A percentile compares a stretch with the other conserved stretches of the same genome.
Evolutionary conservation across 2,113 vertebrate genomes (phyloP).

Genomic region (Myrmecophaga tridactyla): DNA sequence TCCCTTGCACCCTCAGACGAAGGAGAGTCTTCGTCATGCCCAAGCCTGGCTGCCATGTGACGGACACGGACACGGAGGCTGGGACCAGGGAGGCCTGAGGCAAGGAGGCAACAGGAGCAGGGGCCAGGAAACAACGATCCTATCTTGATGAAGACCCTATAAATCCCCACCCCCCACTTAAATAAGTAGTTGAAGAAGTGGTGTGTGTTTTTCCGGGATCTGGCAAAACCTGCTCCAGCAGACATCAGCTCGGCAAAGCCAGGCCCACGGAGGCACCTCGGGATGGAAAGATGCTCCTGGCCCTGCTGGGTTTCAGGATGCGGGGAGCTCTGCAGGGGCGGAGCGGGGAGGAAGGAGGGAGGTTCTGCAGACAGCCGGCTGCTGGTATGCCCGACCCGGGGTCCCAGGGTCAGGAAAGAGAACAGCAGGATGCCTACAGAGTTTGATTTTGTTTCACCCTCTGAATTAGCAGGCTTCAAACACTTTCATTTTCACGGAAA

Average conservation of each 20-base stretch:
- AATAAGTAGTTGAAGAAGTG: neutral
- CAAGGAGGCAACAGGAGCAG: neutral
- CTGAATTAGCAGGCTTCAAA: slow-evolving; percentile 47
- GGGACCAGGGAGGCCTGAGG: neutral
- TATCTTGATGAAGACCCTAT: neutral
- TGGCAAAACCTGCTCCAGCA: neutral
- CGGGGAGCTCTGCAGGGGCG: neutral
- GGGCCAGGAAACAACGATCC: neutral
- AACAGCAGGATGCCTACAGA: neutral
- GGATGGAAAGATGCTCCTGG: neutral
- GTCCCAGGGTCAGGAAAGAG: neutral
- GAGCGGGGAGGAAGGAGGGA: rapidly evolving
- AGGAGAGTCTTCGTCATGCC: neutral
- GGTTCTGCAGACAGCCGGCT: neutral
- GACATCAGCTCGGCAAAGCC: neutral
- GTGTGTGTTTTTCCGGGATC: neutral
- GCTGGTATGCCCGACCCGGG: neutral
- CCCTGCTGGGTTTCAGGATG: neutral
- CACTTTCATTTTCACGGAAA: slow-evolving; percentile 43
- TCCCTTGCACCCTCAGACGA: neutral
- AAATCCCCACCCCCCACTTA: no score
- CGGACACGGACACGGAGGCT: neutral
- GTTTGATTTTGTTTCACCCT: slow-evolving; percentile 13
- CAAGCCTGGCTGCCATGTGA: neutral
- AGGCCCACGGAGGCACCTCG: neutral